Base-by-base conservation (phyloP, 2,888 invertebrate species). In the Orthosia gothica region DNA sequence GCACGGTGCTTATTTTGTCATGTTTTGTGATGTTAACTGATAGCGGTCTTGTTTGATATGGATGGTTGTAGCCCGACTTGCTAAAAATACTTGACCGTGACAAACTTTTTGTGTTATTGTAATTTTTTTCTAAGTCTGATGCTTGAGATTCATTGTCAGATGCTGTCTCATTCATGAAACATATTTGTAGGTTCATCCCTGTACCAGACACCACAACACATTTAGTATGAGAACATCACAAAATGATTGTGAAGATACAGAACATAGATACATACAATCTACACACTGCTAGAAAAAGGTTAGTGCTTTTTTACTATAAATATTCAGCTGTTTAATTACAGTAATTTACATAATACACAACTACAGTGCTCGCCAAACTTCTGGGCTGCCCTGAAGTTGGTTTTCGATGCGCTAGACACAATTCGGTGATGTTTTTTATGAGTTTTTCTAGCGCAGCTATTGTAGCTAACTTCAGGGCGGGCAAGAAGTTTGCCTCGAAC, bases 161-260 rank as follows among this genome's bases (percentile, higher is more conserved):
- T 77, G 98, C 98, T 72, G 98, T 98, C 94, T 99, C 99, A 94
- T 99, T 99, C 98, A 99, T 98, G 95, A 99, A 99, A 97, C 99
- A 99, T 90, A 99, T 99, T 97, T 99, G 99, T 68, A 99, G 97
- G 96, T 99, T 99, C 98, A 98, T 99, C 87, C 98, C 98, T 98
- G 94, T 85, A 90, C 89, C 89, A 84, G 87, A 87, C 83, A 87
- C 80, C 84, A 93, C 94, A 89, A 86, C 87, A 80, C 76, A 84
- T 81, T 83, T 84, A 84, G 50, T 84, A 82, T 81, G 80, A 75
- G 47, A 84, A 90, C 89, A 92, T 85, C 89, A 93, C 89, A 92
- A 82, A 89, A 85, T 86, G 77, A 72, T 74, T 66, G 81, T 74
- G 75, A 16, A 74, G 68, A 73, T 45, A 71, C 23, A 69, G 32